A percentile compares a stretch with the other conserved stretches of the same genome.
These are phyloP conservation scores for Danio jaintianensis DNA, from an alignment of 2,797 vertebrate species.

Conservation along the genomic window DNA sequence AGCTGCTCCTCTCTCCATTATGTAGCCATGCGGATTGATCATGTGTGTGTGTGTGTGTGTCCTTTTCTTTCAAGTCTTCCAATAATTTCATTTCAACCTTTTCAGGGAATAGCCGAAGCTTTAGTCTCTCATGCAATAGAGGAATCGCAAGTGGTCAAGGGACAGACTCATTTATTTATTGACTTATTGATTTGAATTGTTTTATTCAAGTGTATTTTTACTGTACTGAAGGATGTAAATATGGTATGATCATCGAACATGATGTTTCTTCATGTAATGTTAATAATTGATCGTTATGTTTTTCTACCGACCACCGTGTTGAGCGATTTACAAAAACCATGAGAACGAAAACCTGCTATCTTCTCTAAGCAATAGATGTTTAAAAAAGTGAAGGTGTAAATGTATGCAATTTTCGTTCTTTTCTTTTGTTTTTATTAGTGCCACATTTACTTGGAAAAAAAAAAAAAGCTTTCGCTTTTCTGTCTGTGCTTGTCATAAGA, in stretches of 20 bases:
- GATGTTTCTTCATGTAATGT: slow-evolving; percentile 88
- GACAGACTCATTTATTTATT: slow-evolving; percentile 71
- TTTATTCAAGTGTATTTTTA: slow-evolving; percentile 69
- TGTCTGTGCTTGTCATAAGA: slow-evolving; percentile 62
- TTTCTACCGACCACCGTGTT: slow-evolving; percentile 96
- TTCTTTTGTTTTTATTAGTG: slow-evolving; percentile 80
- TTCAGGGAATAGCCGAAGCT: slow-evolving; percentile 92
- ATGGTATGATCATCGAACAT: slow-evolving; percentile 79
- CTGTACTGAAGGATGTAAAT: slow-evolving; percentile 85
- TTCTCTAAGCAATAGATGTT: slow-evolving; percentile 95
- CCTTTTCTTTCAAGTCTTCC: slow-evolving; percentile 88
- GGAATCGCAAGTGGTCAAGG: slow-evolving; percentile 83
- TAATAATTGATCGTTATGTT: slow-evolving; percentile 83
- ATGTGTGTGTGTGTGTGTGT: slow-evolving; percentile 83
- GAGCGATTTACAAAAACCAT: slow-evolving; percentile 84
- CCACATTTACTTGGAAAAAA: slow-evolving; percentile 87
- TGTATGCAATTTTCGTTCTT: slow-evolving; percentile 89
- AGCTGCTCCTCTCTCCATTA: slow-evolving; percentile 81
- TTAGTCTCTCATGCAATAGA: slow-evolving; percentile 92
- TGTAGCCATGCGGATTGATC: slow-evolving; percentile 42
- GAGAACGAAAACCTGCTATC: slow-evolving; percentile 83
- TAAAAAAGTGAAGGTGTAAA: slow-evolving; percentile 89
- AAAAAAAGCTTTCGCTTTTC: slow-evolving; percentile 81
- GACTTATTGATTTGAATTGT: slow-evolving; percentile 59
- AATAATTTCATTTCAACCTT: slow-evolving; percentile 84